phyloP scores from a whole-genome alignment of 2,113 vertebrate genomes.

The Oncorhynchus masou region DNA sequence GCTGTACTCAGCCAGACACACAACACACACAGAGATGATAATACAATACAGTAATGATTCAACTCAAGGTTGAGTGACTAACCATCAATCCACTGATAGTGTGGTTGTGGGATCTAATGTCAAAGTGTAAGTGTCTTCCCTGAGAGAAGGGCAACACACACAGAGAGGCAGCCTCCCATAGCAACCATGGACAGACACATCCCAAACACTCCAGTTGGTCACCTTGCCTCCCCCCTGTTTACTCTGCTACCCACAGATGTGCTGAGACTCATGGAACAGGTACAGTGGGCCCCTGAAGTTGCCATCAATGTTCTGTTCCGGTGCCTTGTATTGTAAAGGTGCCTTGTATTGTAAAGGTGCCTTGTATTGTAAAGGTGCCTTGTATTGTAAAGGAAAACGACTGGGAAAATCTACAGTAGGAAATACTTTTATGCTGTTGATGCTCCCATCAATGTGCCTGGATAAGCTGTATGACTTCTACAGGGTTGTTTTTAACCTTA shows the following conservation, averaged over 20 bases:
- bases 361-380: constrained; percentile 17
- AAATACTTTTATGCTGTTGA: constrained; percentile 23
- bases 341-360: constrained; percentile 15
- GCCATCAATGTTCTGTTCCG: constrained; percentile 18
- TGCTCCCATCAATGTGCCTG: constrained; percentile 4
- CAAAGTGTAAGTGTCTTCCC: constrained; percentile 18
- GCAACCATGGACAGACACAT: constrained; percentile 18
- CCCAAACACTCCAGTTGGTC: constrained; percentile 5
- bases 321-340: constrained; percentile 19
- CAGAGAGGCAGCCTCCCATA: constrained; percentile 14
- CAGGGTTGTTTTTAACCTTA: neutral
- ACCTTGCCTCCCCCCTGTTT: neutral
- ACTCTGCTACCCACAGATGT: neutral
- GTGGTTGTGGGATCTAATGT: constrained; percentile 21
- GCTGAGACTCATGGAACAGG: constrained; percentile 3
- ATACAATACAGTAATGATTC: constrained; percentile 28
- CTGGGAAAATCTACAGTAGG: neutral
- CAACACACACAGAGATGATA: constrained; percentile 9
- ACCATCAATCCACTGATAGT: constrained; percentile 19
- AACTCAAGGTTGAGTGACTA: constrained; percentile 30
- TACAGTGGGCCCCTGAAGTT: constrained; percentile 25
- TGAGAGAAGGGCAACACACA: constrained; percentile 17
- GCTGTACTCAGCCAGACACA: neutral
- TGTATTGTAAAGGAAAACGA: neutral
- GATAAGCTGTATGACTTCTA: neutral